A percentile compares a stretch with the other conserved stretches of the same genome.
These are phyloP conservation scores for Siniperca chuatsi DNA, from an alignment of 2,113 vertebrate species.

Conservation along the genomic window DNA sequence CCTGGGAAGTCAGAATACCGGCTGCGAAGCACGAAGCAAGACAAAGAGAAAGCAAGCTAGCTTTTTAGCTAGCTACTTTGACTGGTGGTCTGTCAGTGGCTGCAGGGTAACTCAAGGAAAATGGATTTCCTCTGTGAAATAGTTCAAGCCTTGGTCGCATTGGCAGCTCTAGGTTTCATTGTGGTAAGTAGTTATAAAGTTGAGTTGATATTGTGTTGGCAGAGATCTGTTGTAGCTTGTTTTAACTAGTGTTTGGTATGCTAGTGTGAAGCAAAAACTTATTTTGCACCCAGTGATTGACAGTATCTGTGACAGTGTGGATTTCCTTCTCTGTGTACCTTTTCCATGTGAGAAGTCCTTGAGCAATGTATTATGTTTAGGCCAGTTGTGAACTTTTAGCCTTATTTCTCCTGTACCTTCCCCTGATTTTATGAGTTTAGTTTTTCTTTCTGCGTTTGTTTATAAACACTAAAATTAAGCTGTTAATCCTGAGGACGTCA, in stretches of 20 bases:
- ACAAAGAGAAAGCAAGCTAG: conserved; percentile 18
- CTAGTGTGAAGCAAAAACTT: not conserved
- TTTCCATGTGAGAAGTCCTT: not conserved
- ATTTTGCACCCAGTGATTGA: not conserved
- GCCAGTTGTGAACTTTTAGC: not conserved
- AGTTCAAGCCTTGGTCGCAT: conserved; percentile 64
- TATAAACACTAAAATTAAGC: not conserved
- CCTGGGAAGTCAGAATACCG: not conserved
- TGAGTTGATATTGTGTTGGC: not conserved
- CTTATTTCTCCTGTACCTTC: not conserved
- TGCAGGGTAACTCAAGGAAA: conserved; percentile 47
- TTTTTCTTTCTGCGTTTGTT: not conserved
- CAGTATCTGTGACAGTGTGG: not conserved
- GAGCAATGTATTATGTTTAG: not conserved
- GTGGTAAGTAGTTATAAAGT: conserved; percentile 70
- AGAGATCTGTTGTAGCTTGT: not conserved
- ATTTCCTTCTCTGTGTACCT: not conserved
- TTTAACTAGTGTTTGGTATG: not conserved
- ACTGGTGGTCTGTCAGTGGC: conserved; percentile 17
- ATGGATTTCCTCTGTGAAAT: conserved; percentile 80
- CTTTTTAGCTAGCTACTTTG: conserved; percentile 20
- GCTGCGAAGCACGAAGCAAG: not conserved
- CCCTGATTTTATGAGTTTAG: not conserved
- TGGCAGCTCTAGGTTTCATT: conserved; percentile 69
- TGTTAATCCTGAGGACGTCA: not conserved